Conservation (phyloP, 2,888 invertebrate species). For the Lepidochitona cinerea region DNA sequence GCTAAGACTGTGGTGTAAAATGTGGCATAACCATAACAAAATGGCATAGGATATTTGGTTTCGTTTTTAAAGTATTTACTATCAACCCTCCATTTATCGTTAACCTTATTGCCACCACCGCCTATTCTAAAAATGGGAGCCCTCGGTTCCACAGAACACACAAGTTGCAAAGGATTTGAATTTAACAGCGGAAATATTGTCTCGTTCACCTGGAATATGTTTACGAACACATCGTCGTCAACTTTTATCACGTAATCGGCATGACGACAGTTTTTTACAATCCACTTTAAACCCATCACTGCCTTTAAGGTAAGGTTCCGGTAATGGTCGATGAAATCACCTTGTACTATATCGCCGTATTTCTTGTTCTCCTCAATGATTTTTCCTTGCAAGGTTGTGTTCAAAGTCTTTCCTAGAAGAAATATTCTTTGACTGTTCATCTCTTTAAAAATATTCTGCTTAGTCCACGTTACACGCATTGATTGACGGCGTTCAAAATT, state of each 20-base stretch:
- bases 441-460: background rate
- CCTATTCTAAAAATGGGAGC: background rate
- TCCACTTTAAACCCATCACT: background rate
- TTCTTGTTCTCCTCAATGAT: background rate
- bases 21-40: background rate
- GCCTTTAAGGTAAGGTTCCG: constrained; percentile 4
- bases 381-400: background rate
- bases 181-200: background rate
- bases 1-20: background rate
- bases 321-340: background rate
- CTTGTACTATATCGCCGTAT: constrained; percentile 8
- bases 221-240: constrained; percentile 7
- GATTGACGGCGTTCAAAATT: background rate
- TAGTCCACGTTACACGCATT: background rate
- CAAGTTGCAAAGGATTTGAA: background rate
- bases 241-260: constrained; percentile 4
- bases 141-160: background rate
- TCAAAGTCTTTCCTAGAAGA: background rate
- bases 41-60: background rate
- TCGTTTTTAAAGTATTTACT: background rate
- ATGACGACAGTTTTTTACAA: background rate
- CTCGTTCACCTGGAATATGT: background rate
- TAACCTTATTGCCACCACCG: background rate
- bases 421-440: background rate
- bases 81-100: background rate